These are phyloP conservation scores for Corynorhinus townsendii DNA, from an alignment of 2,113 vertebrate species.

Conservation along the genomic window DNA sequence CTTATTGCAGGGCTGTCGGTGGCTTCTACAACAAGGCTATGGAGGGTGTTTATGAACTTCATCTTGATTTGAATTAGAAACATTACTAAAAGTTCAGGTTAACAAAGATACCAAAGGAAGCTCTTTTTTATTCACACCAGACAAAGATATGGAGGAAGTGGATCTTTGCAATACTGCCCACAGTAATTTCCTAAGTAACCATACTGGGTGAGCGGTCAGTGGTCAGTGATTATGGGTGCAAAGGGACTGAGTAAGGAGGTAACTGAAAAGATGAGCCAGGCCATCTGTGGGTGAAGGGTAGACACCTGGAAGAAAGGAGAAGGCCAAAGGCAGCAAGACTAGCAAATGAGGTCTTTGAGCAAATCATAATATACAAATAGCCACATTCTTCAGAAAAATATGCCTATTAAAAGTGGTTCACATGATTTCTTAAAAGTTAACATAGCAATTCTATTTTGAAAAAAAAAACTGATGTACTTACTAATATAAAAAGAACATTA, in stretches of 20 bases:
- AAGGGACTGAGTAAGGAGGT: not conserved
- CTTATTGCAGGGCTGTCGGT: not conserved
- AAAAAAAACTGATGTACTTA: not conserved
- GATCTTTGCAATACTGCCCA: not conserved
- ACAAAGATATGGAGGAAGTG: not conserved
- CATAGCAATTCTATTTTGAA: not conserved
- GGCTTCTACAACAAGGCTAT: not conserved
- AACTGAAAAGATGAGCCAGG: not conserved
- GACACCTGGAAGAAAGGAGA: not conserved
- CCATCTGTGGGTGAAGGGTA: not conserved
- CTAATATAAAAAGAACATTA: slow-evolving; percentile 42
- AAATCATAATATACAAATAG: not conserved
- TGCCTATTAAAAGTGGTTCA: not conserved
- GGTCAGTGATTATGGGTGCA: not conserved
- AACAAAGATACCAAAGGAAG: not conserved
- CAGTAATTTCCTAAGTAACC: not conserved
- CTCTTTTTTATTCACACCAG: not conserved
- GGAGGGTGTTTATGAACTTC: not conserved
- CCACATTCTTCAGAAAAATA: not conserved
- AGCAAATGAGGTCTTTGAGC: not conserved
- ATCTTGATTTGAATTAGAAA: not conserved
- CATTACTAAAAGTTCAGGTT: not conserved
- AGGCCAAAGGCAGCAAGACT: not conserved
- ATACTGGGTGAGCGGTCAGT: not conserved
- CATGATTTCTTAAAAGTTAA: not conserved